A percentile compares a stretch with the other conserved stretches of the same genome.
Evolutionary conservation across 2,113 vertebrate genomes (phyloP).

Genomic region (Agapornis roseicollis): DNA sequence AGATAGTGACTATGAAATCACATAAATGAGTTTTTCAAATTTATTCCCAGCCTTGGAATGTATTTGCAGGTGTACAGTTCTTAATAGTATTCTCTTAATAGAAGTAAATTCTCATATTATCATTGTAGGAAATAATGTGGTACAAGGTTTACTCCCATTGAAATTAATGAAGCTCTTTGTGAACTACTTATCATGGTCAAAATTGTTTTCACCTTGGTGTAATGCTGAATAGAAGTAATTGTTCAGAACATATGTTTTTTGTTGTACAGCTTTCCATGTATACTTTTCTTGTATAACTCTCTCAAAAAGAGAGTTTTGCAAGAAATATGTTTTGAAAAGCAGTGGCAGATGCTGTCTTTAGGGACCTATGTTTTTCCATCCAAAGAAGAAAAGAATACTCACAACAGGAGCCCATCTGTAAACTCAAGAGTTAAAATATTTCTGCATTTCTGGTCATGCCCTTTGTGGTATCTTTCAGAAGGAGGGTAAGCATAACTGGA

Average conservation of each 20-base stretch:
- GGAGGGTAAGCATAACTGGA: conserved; percentile 34
- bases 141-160: background rate
- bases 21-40: background rate
- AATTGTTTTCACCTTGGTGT: background rate
- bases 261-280: background rate
- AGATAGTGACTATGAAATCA: background rate
- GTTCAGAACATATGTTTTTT: background rate
- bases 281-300: background rate
- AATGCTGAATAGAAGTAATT: background rate
- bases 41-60: background rate
- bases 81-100: background rate
- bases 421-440: conserved; percentile 2
- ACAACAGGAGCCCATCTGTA: background rate
- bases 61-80: background rate
- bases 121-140: background rate
- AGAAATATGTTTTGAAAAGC: background rate
- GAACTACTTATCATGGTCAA: background rate
- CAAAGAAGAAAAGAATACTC: background rate
- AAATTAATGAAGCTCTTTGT: background rate
- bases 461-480: conserved; percentile 46
- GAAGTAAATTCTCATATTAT: background rate
- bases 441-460: background rate
- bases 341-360: background rate
- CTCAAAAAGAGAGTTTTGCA: background rate
- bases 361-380: background rate